phyloP scores from a whole-genome alignment of 2,888 invertebrate genomes.

The Mimumesa dahlbomi region DNA sequence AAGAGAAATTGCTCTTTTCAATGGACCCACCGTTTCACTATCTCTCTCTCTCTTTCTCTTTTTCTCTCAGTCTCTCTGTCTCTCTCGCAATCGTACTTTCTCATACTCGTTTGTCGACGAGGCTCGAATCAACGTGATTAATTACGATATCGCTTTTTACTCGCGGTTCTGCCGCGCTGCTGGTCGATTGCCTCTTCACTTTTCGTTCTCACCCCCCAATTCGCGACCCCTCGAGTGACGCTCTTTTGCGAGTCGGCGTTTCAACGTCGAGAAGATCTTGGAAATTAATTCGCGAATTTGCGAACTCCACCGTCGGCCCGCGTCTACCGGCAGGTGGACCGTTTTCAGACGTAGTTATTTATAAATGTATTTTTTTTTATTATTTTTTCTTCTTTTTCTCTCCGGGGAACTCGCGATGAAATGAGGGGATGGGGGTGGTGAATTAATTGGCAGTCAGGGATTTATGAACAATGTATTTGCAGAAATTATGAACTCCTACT shows the following conservation, averaged over 20 bases:
- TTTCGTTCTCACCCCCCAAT: constrained; percentile 9
- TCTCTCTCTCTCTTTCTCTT: constrained; percentile 4
- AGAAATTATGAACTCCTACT: too few species aligned
- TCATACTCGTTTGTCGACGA: constrained; percentile 2
- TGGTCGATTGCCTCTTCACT: constrained; percentile 36
- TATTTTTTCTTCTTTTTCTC: too few species aligned
- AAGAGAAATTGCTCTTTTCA: constrained; percentile 43
- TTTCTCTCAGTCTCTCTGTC: not conserved
- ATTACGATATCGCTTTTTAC: constrained; percentile 54
- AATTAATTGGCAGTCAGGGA: too few species aligned
- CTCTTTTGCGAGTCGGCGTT: not conserved
- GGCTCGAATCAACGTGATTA: constrained; percentile 54
- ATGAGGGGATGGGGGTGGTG: too few species aligned
- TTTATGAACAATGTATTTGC: too few species aligned
- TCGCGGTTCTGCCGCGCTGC: constrained; percentile 1
- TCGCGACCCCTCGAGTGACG: not conserved
- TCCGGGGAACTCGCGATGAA: too few species aligned
- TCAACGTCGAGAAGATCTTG: not conserved
- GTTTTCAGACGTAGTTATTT: too few species aligned
- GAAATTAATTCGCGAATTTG: constrained; percentile 15
- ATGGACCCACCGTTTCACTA: constrained; percentile 5
- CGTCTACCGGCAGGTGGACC: too few species aligned
- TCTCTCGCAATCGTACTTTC: not conserved
- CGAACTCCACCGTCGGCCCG: too few species aligned
- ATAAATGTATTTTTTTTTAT: too few species aligned